Percentiles rank a stretch among this genome's conserved stretches.
Conservation (phyloP, 2,888 invertebrate species). For the Cephonodes hylas region DNA sequence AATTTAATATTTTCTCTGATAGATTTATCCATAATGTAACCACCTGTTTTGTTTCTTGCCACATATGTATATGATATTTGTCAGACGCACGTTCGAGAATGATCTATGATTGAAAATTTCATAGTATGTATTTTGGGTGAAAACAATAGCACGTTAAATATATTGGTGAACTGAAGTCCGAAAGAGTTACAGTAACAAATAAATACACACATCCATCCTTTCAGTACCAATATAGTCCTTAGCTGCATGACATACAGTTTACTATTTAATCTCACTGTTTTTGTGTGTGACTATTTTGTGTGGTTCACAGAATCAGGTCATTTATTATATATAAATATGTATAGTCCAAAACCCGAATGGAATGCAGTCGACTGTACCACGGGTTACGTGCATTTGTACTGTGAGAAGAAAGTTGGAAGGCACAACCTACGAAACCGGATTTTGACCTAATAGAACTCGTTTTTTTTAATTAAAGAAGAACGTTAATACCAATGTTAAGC, state of each 20-base stretch:
- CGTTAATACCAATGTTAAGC: conserved; percentile 10
- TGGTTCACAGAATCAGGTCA: not conserved
- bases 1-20: not conserved
- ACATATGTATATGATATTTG: too few species aligned
- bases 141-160: not conserved
- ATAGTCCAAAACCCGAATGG: conserved; percentile 15
- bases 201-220: not conserved
- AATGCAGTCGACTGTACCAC: conserved; percentile 15
- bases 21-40: not conserved
- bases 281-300: not conserved
- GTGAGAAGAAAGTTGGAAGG: conserved; percentile 18
- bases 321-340: conserved; percentile 8
- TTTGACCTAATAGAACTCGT: conserved; percentile 16
- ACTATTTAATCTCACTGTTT: not conserved
- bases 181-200: not conserved
- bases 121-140: too few species aligned
- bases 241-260: not conserved
- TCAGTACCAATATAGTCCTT: not conserved
- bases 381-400: conserved; percentile 15
- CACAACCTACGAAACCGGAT: conserved; percentile 18
- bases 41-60: too few species aligned
- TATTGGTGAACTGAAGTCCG: not conserved
- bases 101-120: too few species aligned
- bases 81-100: too few species aligned
- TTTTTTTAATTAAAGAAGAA: conserved; percentile 12